Percentiles rank a stretch among this genome's conserved stretches.
These are phyloP conservation scores for Telenomus remus DNA, from an alignment of 1,140 invertebrate species.

Conservation along the genomic window DNA sequence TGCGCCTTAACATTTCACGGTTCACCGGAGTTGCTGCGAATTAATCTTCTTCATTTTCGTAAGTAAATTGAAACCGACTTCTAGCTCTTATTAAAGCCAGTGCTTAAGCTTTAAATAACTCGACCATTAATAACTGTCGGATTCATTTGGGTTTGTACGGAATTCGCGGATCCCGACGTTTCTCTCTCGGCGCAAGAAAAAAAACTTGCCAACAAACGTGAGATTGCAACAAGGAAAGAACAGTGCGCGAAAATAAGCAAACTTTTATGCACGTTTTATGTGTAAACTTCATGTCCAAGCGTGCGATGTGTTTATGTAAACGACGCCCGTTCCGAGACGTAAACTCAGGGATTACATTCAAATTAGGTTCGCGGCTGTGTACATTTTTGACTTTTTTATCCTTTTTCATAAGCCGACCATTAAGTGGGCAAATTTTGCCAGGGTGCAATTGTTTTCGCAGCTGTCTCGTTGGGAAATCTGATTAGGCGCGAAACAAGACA, in stretches of 20 bases:
- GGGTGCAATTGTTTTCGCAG: too few species aligned
- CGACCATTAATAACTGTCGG: conserved; percentile 50
- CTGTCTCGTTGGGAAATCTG: too few species aligned
- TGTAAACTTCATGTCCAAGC: conserved; percentile 20
- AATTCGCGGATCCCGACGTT: conserved; percentile 29
- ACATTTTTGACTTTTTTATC: conserved; percentile 34
- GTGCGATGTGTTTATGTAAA: conserved; percentile 40
- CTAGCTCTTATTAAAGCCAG: conserved; percentile 43
- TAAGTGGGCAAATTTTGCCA: too few species aligned
- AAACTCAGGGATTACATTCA: conserved; percentile 38
- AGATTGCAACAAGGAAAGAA: background rate
- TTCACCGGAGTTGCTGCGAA: conserved; percentile 28
- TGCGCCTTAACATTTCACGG: conserved; percentile 16
- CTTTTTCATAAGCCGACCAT: too few species aligned
- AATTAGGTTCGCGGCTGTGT: conserved; percentile 30
- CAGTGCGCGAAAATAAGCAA: background rate
- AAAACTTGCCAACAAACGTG: background rate
- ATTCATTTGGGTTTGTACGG: conserved; percentile 43
- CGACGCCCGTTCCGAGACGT: conserved; percentile 23
- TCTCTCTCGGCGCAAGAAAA: background rate
- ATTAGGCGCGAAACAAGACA: too few species aligned
- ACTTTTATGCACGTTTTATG: conserved; percentile 14
- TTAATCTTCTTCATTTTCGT: conserved; percentile 55
- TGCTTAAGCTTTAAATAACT: conserved; percentile 53
- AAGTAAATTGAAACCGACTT: conserved; percentile 51